Evolutionary conservation across 2,888 invertebrate species (phyloP).

Genomic region (Brenthis ino): DNA sequence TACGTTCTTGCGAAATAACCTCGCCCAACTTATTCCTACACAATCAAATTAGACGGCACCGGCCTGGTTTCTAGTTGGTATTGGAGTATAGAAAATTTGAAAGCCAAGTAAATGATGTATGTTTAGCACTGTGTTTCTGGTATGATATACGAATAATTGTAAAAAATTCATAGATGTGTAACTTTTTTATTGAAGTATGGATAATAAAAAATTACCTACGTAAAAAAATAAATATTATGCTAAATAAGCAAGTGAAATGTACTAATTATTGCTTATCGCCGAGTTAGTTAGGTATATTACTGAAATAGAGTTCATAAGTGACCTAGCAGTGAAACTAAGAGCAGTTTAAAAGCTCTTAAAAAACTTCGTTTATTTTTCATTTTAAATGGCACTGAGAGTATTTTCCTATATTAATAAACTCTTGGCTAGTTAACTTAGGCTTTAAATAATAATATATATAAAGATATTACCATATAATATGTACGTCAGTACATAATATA

Average conservation of each 20-base stretch:
- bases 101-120: conserved; percentile 8
- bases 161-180: no score
- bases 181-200: no score
- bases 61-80: conserved; percentile 48
- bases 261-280: conserved; percentile 28
- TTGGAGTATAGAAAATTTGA: conserved; percentile 50
- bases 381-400: conserved; percentile 17
- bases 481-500: no score
- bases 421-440: no score
- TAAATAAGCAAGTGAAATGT: conserved; percentile 10
- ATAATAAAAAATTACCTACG: background rate
- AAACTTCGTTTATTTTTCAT: conserved; percentile 20
- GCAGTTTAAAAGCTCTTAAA: conserved; percentile 29
- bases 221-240: background rate
- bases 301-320: conserved; percentile 32
- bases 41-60: conserved; percentile 63
- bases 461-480: background rate
- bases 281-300: conserved; percentile 12
- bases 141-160: background rate
- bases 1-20: conserved; percentile 79
- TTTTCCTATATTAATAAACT: background rate
- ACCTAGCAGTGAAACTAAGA: conserved; percentile 26
- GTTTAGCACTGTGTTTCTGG: background rate
- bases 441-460: background rate
- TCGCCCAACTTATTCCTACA: conserved; percentile 74